Evolutionary conservation across 1,140 invertebrate species (phyloP).

Genomic region (Lepidurus apus): DNA sequence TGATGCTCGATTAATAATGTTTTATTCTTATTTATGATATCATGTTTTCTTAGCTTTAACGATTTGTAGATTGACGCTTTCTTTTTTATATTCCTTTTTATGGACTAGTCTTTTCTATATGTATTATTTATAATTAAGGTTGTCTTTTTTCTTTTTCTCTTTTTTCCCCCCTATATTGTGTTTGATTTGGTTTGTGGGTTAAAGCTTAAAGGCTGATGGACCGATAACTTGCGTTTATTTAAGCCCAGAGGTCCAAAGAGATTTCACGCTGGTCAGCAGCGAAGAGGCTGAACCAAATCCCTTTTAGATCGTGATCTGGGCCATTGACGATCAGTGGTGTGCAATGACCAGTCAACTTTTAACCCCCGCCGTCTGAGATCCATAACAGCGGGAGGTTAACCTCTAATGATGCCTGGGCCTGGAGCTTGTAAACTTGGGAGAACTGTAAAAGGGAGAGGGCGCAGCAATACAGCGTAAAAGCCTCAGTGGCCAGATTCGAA

Average conservation of each 20-base stretch:
- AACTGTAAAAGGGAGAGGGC: neutral
- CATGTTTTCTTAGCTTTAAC: neutral
- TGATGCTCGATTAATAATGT: neutral
- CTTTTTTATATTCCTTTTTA: neutral
- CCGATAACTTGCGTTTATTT: neutral
- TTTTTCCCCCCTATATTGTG: neutral
- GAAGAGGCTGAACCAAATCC: constrained; percentile 14
- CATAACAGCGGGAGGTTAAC: constrained; percentile 13
- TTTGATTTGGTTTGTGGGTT: neutral
- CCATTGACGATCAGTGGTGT: constrained; percentile 14
- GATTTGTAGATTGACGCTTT: neutral
- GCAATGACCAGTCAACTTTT: constrained; percentile 21
- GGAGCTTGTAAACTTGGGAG: too few relatives aligned
- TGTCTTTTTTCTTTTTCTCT: neutral
- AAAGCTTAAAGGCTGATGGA: neutral
- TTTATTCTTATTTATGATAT: neutral
- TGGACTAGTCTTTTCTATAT: neutral
- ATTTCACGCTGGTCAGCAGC: constrained; percentile 17
- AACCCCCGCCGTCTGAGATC: neutral
- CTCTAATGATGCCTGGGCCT: neutral
- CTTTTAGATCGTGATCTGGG: constrained; percentile 13
- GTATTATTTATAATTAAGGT: neutral
- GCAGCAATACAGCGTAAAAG: neutral
- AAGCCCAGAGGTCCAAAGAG: neutral
- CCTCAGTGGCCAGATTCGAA: neutral